Conservation (phyloP, 2,797 vertebrate species). For the Cheirogaleus major region DNA sequence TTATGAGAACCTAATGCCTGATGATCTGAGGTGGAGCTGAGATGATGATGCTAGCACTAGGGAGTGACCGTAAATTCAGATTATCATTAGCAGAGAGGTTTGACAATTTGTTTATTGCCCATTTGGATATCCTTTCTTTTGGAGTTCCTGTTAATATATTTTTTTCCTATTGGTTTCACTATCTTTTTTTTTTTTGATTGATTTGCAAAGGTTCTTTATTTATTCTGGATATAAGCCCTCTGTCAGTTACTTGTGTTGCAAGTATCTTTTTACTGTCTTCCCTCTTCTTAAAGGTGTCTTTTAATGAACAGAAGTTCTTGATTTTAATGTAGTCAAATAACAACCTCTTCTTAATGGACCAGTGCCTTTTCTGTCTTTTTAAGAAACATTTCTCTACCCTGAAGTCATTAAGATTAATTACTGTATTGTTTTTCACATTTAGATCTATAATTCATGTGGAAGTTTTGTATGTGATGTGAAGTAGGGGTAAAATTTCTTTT, state of each 20-base stretch:
- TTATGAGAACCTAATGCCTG: no score
- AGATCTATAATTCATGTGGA: not conserved
- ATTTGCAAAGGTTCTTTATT: not conserved
- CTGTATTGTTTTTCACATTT: conserved; percentile 23
- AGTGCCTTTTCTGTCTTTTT: not conserved
- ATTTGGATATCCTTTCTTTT: not conserved
- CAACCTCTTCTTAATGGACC: conserved; percentile 27
- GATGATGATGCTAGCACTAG: no score
- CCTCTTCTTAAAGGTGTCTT: not conserved
- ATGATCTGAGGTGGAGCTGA: no score
- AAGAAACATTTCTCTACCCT: not conserved
- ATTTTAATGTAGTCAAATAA: not conserved
- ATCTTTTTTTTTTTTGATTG: not conserved
- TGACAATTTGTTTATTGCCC: not conserved
- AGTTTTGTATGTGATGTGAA: not conserved
- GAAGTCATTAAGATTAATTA: conserved; percentile 53
- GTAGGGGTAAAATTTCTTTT: not conserved
- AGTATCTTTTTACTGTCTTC: not conserved
- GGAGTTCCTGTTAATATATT: not conserved
- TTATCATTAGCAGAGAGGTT: no score
- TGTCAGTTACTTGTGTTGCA: not conserved
- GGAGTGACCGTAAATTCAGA: no score
- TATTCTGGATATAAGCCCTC: not conserved
- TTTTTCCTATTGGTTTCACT: not conserved
- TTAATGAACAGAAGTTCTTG: conserved; percentile 26